Conservation (phyloP, 2,113 vertebrate genomes). For the Eptesicus fuscus region DNA sequence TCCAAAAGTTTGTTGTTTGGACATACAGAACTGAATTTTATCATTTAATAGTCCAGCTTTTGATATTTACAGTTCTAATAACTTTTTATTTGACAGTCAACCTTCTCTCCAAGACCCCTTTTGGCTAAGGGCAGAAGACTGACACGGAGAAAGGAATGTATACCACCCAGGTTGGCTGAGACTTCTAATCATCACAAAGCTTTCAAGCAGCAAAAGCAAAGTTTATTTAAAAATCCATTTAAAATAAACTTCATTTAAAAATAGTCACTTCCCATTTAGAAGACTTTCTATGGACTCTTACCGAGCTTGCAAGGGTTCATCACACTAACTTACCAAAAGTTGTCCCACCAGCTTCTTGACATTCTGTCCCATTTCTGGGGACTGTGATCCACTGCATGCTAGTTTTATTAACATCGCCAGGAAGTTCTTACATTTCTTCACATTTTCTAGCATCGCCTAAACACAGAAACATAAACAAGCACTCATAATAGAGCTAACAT, state of each 20-base stretch:
- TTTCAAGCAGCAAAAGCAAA: constrained; percentile 11
- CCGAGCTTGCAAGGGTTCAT: neutral
- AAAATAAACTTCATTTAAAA: constrained; percentile 16
- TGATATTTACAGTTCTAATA: neutral
- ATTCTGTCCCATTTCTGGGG: constrained; percentile 90
- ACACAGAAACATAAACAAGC: constrained; percentile 59
- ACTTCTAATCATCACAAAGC: neutral
- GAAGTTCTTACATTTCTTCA: constrained; percentile 99
- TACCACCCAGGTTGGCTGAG: neutral
- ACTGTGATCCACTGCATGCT: constrained; percentile 90
- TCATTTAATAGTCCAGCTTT: neutral
- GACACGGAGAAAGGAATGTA: neutral
- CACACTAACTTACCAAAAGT: constrained; percentile 87
- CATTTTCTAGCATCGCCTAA: constrained; percentile 93
- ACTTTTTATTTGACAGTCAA: neutral
- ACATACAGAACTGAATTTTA: neutral
- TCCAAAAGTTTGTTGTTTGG: neutral
- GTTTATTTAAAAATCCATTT: neutral
- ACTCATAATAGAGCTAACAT: constrained; percentile 51
- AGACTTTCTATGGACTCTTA: neutral
- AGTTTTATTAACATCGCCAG: constrained; percentile 95
- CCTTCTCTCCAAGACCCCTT: neutral
- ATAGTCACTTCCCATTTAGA: neutral
- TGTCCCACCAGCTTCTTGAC: constrained; percentile 90
- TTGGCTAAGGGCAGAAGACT: neutral